Base-by-base conservation (phyloP, 2,113 vertebrate genomes). In the Eublepharis macularius region DNA sequence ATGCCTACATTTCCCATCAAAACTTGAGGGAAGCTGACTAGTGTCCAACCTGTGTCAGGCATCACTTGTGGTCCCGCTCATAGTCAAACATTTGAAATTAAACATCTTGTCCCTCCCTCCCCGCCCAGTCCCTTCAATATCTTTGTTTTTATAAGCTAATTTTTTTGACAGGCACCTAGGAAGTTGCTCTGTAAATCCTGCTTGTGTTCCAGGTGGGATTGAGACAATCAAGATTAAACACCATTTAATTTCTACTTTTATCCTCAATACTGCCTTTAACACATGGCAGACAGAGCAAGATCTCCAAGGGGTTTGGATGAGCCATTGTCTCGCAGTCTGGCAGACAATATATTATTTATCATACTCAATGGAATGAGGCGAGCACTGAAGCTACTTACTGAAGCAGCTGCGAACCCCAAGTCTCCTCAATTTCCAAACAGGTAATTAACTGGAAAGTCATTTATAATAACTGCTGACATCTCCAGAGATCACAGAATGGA, bases 391-490 rank as follows among this genome's bases (percentile, higher is more conserved):
- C 92, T 92, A 87, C 92, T 93, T 93, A 93, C 89, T 90, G 92
- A 83, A 95, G 93, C 94, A 96, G 94, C 91, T 96, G 95, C 93
- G 94, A 94, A 92, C 94, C 93, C 89, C 92, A 94, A 95, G 93
- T 94, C 92, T 94, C 91, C 92, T 94, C 94, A 93, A 93, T 95
- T 95, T 95, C 92, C 93, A 91, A 95, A 94, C 92, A 96, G 93
- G 93, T 94, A 96, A 95, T 96, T 95, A 95, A 93, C 93, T 95
- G 93, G 93, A 95, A 96, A 96, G 92, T 94, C 39, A 96, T 96
- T 95, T 94, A 93, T 95, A 95, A 95, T 94, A 95, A 94, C 92
- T 92, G 91, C 92, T 93, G 93, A 94, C 92, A 91, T 94, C 91
- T 92, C 90, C 79, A 91, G 90, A 89, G 95, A 94, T 91, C 86